Evolutionary conservation across 2,888 invertebrate genomes (phyloP).

Genomic region (Orthosia cruda): DNA sequence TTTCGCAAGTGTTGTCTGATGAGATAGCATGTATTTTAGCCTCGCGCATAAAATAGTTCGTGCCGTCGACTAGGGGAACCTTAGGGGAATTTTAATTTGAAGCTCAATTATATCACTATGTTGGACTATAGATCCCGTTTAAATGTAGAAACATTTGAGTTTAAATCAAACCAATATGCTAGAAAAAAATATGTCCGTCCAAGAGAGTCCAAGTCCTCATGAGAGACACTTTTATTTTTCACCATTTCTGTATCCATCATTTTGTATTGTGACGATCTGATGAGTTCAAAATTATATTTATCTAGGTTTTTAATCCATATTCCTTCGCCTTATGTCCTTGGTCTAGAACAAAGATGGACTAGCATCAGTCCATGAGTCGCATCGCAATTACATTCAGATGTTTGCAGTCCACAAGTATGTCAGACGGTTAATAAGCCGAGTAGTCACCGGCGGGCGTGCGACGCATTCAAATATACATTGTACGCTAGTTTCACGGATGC

Average conservation of each 20-base stretch:
- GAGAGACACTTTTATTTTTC: too few relatives aligned
- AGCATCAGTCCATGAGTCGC: slow-evolving; percentile 42
- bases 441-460: slow-evolving; percentile 62
- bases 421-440: slow-evolving; percentile 78
- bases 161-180: not conserved
- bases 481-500: slow-evolving; percentile 84
- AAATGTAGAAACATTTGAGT: too few relatives aligned
- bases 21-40: too few relatives aligned
- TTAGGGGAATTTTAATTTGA: not conserved
- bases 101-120: not conserved
- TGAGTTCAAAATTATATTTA: too few relatives aligned
- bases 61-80: too few relatives aligned
- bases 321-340: slow-evolving; percentile 25
- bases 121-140: not conserved
- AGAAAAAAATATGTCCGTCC: not conserved
- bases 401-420: slow-evolving; percentile 71
- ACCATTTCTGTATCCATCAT: too few relatives aligned
- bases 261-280: too few relatives aligned
- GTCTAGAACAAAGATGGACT: slow-evolving; percentile 50
- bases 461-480: slow-evolving; percentile 68
- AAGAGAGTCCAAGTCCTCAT: too few relatives aligned
- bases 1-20: too few relatives aligned
- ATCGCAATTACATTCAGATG: slow-evolving; percentile 55
- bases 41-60: too few relatives aligned
- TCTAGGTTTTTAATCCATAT: slow-evolving; percentile 23